Evolutionary conservation across 2,113 vertebrate species (phyloP).

Genomic region (Pangasianodon gigas): DNA sequence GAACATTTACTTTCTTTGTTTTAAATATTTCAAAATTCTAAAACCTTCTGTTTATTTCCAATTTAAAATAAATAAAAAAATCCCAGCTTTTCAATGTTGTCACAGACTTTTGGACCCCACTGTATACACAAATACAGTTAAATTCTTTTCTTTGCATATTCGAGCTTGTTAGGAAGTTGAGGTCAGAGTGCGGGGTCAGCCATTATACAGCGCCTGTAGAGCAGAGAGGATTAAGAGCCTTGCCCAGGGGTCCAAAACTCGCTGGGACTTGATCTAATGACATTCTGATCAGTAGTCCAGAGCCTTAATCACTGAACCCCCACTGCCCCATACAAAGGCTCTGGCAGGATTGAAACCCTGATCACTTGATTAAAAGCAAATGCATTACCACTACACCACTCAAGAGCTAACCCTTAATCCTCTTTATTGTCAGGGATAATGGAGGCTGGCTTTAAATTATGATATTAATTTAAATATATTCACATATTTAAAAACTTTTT

Average conservation of each 20-base stretch:
- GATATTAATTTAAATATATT: not conserved
- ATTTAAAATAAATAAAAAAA: no score
- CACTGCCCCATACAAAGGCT: not conserved
- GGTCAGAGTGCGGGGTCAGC: not conserved
- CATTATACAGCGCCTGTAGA: not conserved
- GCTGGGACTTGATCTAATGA: not conserved
- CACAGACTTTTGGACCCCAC: not conserved
- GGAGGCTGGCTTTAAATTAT: not conserved
- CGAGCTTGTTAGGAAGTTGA: not conserved
- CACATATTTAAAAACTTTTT: not conserved
- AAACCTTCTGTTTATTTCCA: no score
- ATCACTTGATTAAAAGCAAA: not conserved
- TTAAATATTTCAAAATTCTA: not conserved
- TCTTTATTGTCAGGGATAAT: not conserved
- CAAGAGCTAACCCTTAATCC: not conserved
- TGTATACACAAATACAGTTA: not conserved
- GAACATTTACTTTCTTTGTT: not conserved
- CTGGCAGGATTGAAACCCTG: not conserved
- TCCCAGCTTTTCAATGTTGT: no score
- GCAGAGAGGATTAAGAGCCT: no score
- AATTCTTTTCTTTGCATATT: not conserved
- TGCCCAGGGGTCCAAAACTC: no score
- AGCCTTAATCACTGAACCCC: not conserved
- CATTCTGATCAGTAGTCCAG: not conserved
- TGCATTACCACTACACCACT: not conserved